phyloP scores from a whole-genome alignment of 2,113 vertebrate species.

The Toxostoma redivivum region DNA sequence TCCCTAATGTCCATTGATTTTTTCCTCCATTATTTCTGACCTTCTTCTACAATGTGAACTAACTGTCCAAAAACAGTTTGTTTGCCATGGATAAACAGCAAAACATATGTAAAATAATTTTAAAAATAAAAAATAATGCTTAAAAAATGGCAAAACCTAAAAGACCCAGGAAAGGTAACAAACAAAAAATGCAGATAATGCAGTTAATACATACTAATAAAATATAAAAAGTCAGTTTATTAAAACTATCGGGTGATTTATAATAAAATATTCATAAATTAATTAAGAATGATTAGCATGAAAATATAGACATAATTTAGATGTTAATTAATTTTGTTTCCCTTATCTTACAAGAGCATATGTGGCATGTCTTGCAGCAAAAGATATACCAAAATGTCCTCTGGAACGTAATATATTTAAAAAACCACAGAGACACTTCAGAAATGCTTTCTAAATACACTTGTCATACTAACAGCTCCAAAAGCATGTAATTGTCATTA shows the following conservation, averaged over 20 bases:
- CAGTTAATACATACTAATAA: not conserved
- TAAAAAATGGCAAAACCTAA: not conserved
- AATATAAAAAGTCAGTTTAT: not conserved
- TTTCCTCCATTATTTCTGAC: not conserved
- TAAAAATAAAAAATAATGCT: not conserved
- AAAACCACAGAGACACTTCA: not conserved
- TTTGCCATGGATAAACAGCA: not conserved
- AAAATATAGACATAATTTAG: conserved; percentile 4
- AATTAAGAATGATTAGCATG: conserved; percentile 26
- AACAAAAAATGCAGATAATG: not conserved
- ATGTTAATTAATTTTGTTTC: conserved; percentile 37
- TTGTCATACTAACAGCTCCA: not conserved
- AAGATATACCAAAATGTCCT: not conserved
- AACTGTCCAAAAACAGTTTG: not conserved
- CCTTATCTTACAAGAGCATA: not conserved
- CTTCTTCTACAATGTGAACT: not conserved
- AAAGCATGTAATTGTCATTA: not conserved
- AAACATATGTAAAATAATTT: not conserved
- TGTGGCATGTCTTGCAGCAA: not conserved
- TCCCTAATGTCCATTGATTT: not conserved
- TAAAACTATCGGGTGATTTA: not conserved
- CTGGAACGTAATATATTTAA: not conserved
- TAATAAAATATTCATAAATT: conserved; percentile 12
- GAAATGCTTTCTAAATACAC: not conserved
- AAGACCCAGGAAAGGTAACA: not conserved